phyloP scores from a whole-genome alignment of 2,888 invertebrate species.

The Exocentrus adspersus region DNA sequence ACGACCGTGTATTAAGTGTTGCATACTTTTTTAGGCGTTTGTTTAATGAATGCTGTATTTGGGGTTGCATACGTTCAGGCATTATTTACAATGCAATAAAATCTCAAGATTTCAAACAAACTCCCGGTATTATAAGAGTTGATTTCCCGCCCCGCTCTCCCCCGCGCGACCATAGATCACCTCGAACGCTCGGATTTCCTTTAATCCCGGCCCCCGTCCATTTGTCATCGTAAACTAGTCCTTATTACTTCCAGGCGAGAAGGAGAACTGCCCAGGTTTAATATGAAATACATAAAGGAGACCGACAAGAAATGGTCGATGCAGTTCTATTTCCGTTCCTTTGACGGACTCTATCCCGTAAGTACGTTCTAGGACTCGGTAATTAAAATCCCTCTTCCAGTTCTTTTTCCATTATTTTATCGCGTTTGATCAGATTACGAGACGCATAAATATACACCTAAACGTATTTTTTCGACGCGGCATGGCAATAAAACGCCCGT shows the following conservation, averaged over 20 bases:
- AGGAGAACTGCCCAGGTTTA: conserved; percentile 60
- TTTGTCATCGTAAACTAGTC: conserved; percentile 23
- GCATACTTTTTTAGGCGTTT: too few species aligned
- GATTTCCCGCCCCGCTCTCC: conserved; percentile 8
- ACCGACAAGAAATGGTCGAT: conserved; percentile 75
- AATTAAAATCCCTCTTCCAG: too few species aligned
- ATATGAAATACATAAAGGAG: conserved; percentile 71
- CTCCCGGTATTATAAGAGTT: too few species aligned
- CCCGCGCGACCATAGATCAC: conserved; percentile 6
- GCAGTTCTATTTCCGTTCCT: conserved; percentile 60
- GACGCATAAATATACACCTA: not conserved
- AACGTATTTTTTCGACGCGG: not conserved
- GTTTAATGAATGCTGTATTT: too few species aligned
- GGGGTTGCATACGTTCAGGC: too few species aligned
- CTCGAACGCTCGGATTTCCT: conserved; percentile 13
- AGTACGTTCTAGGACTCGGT: too few species aligned
- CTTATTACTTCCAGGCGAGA: not conserved
- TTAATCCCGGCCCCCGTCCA: conserved; percentile 10
- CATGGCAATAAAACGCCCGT: not conserved
- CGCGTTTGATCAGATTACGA: not conserved
- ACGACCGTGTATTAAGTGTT: too few species aligned
- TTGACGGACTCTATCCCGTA: conserved; percentile 50
- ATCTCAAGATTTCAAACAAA: too few species aligned
- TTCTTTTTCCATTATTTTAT: too few species aligned
- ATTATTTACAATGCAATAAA: too few species aligned